Evolutionary conservation across 2,797 vertebrate species (phyloP), one percentile per base, ranked within the genome.

Genomic region (Pygocentrus nattereri): DNA sequence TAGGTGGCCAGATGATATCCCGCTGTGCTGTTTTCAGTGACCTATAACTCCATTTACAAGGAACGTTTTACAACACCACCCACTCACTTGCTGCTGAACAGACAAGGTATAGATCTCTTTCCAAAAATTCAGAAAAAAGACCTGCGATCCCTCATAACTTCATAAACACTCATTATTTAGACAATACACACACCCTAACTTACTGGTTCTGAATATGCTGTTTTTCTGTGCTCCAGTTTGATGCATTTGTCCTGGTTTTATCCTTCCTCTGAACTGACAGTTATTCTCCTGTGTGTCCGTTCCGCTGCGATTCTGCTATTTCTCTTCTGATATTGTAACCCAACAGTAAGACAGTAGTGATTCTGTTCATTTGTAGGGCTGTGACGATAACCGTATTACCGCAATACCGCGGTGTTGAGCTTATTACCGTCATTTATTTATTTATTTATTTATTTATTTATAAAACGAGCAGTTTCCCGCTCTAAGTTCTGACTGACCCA

Each of bases 1-100:
- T 93, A 87, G 92, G 91, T 86, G 91, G 89, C 86, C 85, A 85
- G 85, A 87, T 74, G 79, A 82, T 70, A 80, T 91, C 89, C 89
- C 88, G 89, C 85, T 89, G 91, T 90, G 85, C 91, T 88, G 78
- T 86, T 88, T 59, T 83, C 84, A 30, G 85, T 88, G 18, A 79
- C 89, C 90, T 83, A 74, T 92, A 88, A 93, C 90, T 90, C 87
- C 89, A 90, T 87, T 30, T 31, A 77, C 54, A 41, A 64, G 84
- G 86, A 90, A 81, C 69, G 50, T 64, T 74, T 80, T 85, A 87
- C 2, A 50, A 38, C 59, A 27, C 64, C 67, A 61, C 77, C 80
- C 62, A 84, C 82, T 79, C 76, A 81, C 62, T 71, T 78, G 64
- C 79, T 83, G 79, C 31, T 71, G 56, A 83, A 71, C 73, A 64